Percentiles rank a stretch among this genome's conserved stretches.
phyloP scores from a whole-genome alignment of 2,797 vertebrate species.

The Perodicticus potto region DNA sequence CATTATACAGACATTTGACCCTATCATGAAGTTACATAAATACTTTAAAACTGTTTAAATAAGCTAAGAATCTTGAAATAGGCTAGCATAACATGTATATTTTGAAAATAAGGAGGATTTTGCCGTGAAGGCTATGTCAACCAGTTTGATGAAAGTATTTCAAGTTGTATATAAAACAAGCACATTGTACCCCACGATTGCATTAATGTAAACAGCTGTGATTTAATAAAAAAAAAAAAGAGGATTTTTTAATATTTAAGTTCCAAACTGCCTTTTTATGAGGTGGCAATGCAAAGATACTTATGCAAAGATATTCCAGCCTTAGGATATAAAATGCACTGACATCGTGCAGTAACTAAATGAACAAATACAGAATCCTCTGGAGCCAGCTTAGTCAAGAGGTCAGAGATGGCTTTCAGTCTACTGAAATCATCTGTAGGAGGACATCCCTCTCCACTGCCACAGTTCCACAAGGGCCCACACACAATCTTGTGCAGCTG shows the following conservation, averaged over 20 bases:
- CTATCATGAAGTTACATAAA: background rate
- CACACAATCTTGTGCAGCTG: background rate
- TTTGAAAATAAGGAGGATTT: background rate
- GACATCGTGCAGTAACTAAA: background rate
- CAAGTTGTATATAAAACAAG: too few species aligned
- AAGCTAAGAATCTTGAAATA: background rate
- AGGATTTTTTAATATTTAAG: background rate
- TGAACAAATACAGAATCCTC: background rate
- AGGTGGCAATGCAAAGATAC: background rate
- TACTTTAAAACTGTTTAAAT: background rate
- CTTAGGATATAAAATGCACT: background rate
- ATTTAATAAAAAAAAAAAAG: background rate
- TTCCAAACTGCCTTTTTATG: background rate
- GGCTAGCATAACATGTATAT: background rate
- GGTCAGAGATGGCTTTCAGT: background rate
- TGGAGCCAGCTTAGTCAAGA: background rate
- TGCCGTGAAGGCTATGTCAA: too few species aligned
- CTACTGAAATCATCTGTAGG: too few species aligned
- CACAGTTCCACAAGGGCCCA: accelerated
- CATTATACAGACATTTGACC: constrained; percentile 86
- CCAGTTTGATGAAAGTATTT: too few species aligned
- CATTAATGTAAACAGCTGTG: too few species aligned
- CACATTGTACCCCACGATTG: too few species aligned
- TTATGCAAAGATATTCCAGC: background rate
- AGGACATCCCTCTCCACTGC: too few species aligned